Evolutionary conservation across 2,888 invertebrate genomes (phyloP).

Genomic region (Mactromeris polynyma): DNA sequence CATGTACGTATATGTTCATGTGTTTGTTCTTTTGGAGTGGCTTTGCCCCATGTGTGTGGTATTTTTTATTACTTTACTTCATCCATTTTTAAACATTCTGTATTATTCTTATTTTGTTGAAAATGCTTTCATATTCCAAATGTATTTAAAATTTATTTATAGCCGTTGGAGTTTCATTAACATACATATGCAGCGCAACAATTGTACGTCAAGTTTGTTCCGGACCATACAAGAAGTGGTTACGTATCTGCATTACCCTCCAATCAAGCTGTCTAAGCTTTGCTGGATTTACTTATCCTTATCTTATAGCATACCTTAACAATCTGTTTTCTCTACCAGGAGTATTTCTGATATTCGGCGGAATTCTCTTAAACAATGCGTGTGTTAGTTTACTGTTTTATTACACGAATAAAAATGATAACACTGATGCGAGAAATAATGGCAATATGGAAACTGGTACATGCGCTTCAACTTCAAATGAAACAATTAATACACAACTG

Average conservation of each 20-base stretch:
- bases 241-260: not conserved
- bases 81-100: too few species aligned
- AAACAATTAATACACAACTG: not conserved
- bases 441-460: not conserved
- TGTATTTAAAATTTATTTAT: too few species aligned
- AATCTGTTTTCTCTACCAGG: not conserved
- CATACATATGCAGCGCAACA: not conserved
- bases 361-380: slow-evolving; percentile 2
- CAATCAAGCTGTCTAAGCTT: slow-evolving; percentile 17
- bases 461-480: not conserved
- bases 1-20: too few species aligned
- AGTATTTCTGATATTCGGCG: slow-evolving; percentile 16
- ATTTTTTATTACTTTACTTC: too few species aligned
- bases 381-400: not conserved
- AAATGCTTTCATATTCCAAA: too few species aligned
- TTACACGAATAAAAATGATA: not conserved
- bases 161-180: slow-evolving; percentile 23
- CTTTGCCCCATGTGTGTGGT: too few species aligned
- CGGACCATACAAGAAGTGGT: not conserved
- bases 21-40: too few species aligned
- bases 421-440: not conserved
- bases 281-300: slow-evolving; percentile 21
- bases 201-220: not conserved
- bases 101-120: too few species aligned
- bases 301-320: not conserved